phyloP scores from a whole-genome alignment of 2,888 invertebrate species.

The Trachelus troglodyta region DNA sequence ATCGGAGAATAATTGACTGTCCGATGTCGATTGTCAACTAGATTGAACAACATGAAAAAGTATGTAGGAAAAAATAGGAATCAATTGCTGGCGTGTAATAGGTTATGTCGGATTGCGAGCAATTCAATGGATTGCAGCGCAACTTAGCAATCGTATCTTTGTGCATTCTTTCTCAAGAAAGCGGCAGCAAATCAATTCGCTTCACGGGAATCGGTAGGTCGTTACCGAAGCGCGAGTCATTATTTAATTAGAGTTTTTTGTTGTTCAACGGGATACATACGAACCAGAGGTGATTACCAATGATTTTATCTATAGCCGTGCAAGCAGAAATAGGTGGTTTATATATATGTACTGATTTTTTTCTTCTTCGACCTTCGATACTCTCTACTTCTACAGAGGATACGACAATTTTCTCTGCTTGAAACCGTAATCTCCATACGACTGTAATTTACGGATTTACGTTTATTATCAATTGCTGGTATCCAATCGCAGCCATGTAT shows the following conservation, averaged over 20 bases:
- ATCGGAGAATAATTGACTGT: no score
- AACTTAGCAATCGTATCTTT: background rate
- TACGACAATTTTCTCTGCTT: background rate
- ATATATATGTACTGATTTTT: background rate
- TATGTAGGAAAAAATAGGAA: no score
- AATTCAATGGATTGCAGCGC: no score
- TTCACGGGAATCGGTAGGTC: background rate
- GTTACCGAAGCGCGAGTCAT: conserved; percentile 9
- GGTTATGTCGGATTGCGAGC: no score
- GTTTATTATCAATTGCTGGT: background rate
- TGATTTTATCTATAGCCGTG: background rate
- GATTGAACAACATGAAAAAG: no score
- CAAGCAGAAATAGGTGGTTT: background rate
- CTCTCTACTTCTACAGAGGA: background rate
- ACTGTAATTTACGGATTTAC: background rate
- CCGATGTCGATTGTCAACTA: no score
- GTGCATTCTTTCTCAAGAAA: conserved; percentile 34
- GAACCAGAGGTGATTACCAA: background rate
- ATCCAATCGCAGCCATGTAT: background rate
- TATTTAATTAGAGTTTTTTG: background rate
- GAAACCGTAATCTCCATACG: background rate
- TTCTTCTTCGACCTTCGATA: background rate
- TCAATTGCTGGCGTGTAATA: no score
- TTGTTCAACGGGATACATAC: background rate
- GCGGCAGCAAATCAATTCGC: conserved; percentile 32